A percentile compares a stretch with the other conserved stretches of the same genome.
Evolutionary conservation across 2,113 vertebrate genomes (phyloP).

Genomic region (Onychorhynchus coronatus): DNA sequence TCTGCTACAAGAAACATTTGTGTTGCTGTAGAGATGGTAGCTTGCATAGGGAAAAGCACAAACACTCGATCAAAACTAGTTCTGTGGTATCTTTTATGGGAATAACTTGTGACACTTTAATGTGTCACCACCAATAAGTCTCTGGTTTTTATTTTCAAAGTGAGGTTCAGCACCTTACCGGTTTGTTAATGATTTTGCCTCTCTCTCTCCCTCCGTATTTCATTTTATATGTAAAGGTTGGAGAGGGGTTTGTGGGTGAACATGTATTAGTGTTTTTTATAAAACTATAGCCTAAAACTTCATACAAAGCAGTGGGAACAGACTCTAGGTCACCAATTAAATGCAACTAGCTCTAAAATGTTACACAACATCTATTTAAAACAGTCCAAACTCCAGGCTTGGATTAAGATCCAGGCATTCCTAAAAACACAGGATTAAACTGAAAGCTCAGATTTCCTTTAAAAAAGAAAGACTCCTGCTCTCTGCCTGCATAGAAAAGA

Average conservation of each 20-base stretch:
- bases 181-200: not conserved
- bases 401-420: constrained; percentile 40
- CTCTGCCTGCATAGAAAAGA: constrained; percentile 9
- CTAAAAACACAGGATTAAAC: constrained; percentile 56
- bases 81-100: not conserved
- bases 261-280: constrained; percentile 5
- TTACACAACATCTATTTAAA: constrained; percentile 51
- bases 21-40: not conserved
- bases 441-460: constrained; percentile 52
- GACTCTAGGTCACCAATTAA: constrained; percentile 18
- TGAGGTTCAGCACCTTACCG: not conserved
- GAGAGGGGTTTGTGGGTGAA: not conserved
- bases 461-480: constrained; percentile 29
- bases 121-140: not conserved
- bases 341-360: constrained; percentile 26
- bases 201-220: not conserved
- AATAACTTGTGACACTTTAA: not conserved
- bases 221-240: not conserved
- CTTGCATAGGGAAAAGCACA: not conserved
- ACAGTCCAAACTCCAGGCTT: constrained; percentile 16
- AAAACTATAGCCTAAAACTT: not conserved
- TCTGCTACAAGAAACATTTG: not conserved
- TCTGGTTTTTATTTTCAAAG: constrained; percentile 39
- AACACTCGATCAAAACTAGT: not conserved
- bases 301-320: not conserved